Percentiles rank a stretch among this genome's conserved stretches.
These are phyloP conservation scores for Catharus ustulatus DNA, from an alignment of 2,797 vertebrate species.

Conservation along the genomic window DNA sequence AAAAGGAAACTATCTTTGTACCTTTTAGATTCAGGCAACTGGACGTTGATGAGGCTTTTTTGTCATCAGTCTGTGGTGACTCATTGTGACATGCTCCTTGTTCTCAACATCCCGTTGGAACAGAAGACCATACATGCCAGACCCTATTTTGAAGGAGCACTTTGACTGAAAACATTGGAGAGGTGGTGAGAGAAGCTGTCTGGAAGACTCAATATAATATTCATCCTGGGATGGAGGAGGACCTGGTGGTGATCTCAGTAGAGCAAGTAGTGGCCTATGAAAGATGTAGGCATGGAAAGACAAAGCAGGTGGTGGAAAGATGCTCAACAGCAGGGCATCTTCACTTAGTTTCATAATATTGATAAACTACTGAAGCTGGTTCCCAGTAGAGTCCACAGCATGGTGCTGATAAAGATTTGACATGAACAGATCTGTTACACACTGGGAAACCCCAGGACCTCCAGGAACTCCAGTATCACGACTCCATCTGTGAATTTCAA, in stretches of 20 bases:
- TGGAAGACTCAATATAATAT: background rate
- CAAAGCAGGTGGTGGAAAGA: background rate
- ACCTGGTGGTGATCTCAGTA: background rate
- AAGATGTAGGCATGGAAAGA: background rate
- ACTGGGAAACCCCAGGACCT: background rate
- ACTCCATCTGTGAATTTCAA: background rate
- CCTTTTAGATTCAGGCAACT: background rate
- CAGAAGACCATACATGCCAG: fast-evolving
- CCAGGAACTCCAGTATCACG: background rate
- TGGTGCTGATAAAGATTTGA: background rate
- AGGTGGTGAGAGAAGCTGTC: background rate
- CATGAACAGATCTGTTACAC: background rate
- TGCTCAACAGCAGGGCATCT: background rate
- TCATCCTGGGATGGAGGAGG: background rate
- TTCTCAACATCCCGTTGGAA: background rate
- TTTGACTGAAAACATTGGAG: background rate
- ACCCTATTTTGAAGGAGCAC: background rate
- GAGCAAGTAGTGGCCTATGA: background rate
- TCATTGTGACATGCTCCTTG: background rate
- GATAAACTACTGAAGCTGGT: background rate
- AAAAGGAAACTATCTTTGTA: background rate
- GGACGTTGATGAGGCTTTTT: background rate
- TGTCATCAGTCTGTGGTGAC: background rate
- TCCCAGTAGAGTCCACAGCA: background rate
- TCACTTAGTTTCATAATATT: background rate